phyloP scores from a whole-genome alignment of 2,113 vertebrate species.

The Microcebus murinus region DNA sequence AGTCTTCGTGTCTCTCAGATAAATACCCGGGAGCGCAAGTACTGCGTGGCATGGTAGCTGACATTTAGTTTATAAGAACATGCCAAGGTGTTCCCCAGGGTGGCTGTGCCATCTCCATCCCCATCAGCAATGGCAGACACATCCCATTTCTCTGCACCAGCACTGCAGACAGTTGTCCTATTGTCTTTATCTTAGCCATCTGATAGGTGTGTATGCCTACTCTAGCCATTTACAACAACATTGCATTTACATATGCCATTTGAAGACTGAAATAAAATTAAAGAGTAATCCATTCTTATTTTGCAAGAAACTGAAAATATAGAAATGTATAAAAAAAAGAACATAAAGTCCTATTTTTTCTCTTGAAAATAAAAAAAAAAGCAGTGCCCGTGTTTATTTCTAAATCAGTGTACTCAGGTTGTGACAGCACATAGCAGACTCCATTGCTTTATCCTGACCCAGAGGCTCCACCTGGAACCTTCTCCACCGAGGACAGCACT shows the following conservation, averaged over 20 bases:
- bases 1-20: neutral
- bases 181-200: neutral
- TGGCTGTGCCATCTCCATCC: neutral
- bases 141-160: neutral
- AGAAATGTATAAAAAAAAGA: neutral
- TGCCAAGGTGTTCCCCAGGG: neutral
- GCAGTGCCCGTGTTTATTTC: neutral
- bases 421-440: neutral
- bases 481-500: neutral
- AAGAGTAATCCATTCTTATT: neutral
- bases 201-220: too few relatives aligned
- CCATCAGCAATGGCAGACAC: neutral
- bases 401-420: neutral
- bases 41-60: rapidly evolving
- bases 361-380: neutral
- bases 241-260: neutral
- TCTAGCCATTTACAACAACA: neutral
- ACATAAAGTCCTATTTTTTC: neutral
- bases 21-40: neutral
- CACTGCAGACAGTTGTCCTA: neutral
- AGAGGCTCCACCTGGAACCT: neutral
- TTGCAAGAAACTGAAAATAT: neutral
- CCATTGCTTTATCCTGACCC: neutral
- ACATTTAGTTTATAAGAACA: neutral
- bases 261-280: neutral